Evolutionary conservation across 2,113 vertebrate genomes (phyloP), one percentile per base, ranked within the genome.

Genomic region (Callipepla californica): DNA sequence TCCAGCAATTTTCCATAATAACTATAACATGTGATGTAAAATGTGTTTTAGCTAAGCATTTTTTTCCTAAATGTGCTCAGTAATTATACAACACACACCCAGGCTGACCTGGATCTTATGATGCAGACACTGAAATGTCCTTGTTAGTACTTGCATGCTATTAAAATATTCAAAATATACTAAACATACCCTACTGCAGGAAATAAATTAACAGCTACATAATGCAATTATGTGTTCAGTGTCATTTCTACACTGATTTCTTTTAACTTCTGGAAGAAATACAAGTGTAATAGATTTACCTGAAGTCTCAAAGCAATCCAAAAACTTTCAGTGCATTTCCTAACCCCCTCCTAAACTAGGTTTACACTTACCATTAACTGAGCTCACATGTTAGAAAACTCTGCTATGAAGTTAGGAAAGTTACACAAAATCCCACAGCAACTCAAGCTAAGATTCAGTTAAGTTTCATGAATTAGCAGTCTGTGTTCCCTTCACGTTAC

Each of bases 401-500:
- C 48, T 62, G 69, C 7, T 1, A 62, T 32, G 53, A 84, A 81
- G 15, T 22, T 80, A 89, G 62, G 48, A 85, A 59, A 77, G 59
- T 30, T 67, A 59, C 76, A 75, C 61, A 90, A 94, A 94, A 75
- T 45, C 82, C 67, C 47, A 59, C 3, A 84, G 80, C n/a, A 69
- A 79, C 34, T 28, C 84, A 77, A 84, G n/a, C 72, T 90, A 70
- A 93, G 70, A 90, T 68, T 44, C 45, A 82, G n/a, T 40, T 40
- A 40, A 65, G 32, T 65, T 73, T 91, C 32, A 18, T 58, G 55
- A 78, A 53, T 66, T 50, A 78, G 78, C 85, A 44, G 44, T 50
- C 78, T 11, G 38, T 19, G 36, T n/a, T 21, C 59, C 88, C 69
- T 65, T 89, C 78, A 63, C 48, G 85, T 93, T 73, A 51, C 3